Conservation (phyloP, 1,140 invertebrate species). For the Helicorthomorpha holstii region DNA sequence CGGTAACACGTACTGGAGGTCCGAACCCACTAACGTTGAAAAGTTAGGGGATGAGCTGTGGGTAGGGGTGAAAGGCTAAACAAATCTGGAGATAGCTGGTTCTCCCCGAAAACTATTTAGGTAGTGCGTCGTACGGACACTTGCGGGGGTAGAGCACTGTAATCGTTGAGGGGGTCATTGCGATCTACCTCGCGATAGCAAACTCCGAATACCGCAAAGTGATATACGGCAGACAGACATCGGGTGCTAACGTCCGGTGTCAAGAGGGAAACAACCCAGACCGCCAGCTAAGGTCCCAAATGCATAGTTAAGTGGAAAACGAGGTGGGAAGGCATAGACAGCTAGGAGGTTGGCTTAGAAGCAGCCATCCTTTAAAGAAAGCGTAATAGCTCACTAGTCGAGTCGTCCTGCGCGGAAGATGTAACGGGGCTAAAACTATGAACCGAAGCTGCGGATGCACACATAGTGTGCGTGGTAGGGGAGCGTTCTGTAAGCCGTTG, state of each 20-base stretch:
- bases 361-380: slow-evolving; percentile 28
- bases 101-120: slow-evolving; percentile 24
- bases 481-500: slow-evolving; percentile 19
- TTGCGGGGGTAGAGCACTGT: slow-evolving; percentile 22
- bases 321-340: slow-evolving; percentile 19
- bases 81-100: slow-evolving; percentile 23
- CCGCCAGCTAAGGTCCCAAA: slow-evolving; percentile 25
- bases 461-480: slow-evolving; percentile 13
- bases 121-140: slow-evolving; percentile 14
- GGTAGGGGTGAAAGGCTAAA: slow-evolving; percentile 23
- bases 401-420: slow-evolving; percentile 23
- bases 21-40: slow-evolving; percentile 20
- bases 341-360: slow-evolving; percentile 26
- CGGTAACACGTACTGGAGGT: slow-evolving; percentile 19
- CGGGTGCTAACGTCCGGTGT: slow-evolving; percentile 21
- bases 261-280: slow-evolving; percentile 26
- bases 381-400: slow-evolving; percentile 29
- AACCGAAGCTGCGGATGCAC: slow-evolving; percentile 19
- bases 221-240: slow-evolving; percentile 16
- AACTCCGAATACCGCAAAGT: slow-evolving; percentile 19
- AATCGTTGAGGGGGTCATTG: slow-evolving; percentile 11
- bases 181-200: slow-evolving; percentile 14
- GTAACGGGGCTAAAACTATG: slow-evolving; percentile 20
- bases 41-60: slow-evolving; percentile 21
- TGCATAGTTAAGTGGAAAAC: slow-evolving; percentile 22